phyloP scores from a whole-genome alignment of 2,888 invertebrate species.

The Agrotis clavis region DNA sequence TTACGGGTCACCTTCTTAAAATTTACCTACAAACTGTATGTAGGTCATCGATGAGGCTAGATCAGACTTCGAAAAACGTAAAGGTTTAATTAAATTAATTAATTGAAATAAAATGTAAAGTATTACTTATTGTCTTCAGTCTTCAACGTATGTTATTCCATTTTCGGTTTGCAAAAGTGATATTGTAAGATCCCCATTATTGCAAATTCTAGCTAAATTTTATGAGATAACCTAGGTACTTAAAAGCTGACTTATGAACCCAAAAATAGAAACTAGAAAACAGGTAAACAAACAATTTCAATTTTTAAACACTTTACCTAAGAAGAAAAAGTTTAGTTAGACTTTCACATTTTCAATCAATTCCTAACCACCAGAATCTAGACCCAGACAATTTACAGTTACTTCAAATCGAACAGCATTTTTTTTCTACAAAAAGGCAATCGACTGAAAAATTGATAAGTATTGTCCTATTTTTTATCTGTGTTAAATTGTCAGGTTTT shows the following conservation, averaged over 20 bases:
- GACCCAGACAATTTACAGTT: constrained; percentile 46
- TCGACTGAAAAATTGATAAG: constrained; percentile 32
- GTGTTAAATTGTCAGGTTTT: not conserved
- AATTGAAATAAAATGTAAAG: not conserved
- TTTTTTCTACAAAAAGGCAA: constrained; percentile 18
- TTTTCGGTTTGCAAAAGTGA: not conserved
- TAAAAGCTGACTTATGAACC: not conserved
- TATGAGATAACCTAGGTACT: not conserved
- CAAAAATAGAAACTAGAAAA: not conserved
- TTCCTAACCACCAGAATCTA: constrained; percentile 15
- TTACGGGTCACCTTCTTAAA: constrained; percentile 37
- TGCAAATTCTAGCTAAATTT: not conserved
- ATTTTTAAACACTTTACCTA: constrained; percentile 12
- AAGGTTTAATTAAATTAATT: not conserved
- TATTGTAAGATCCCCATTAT: not conserved
- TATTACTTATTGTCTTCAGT: not conserved
- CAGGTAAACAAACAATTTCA: constrained; percentile 11
- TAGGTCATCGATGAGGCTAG: not conserved
- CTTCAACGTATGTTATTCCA: not conserved
- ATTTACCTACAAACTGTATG: not conserved
- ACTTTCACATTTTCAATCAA: constrained; percentile 45
- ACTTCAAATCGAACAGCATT: constrained; percentile 34
- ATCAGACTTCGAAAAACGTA: not conserved
- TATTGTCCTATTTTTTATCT: constrained; percentile 43
- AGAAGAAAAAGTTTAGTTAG: constrained; percentile 9